phyloP scores from a whole-genome alignment of 2,797 vertebrate genomes.

The Denticeps clupeoides region DNA sequence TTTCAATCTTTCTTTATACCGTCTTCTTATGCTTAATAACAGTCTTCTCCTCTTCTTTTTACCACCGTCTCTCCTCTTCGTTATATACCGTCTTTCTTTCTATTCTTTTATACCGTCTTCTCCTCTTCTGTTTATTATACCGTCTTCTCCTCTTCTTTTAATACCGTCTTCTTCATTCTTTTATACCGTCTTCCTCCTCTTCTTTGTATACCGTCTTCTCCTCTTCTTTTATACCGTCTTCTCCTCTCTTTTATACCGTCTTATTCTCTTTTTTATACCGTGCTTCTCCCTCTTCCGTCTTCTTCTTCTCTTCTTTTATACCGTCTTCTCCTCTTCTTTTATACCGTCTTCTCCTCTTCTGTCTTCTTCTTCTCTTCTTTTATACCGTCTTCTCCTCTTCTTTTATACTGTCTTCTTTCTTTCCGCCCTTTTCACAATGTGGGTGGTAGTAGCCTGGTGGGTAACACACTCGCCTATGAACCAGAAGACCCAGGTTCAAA shows the following conservation, averaged over 20 bases:
- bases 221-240: conserved; percentile 1
- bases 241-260: conserved; percentile 8
- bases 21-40: background rate
- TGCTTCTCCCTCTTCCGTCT: background rate
- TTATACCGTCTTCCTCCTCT: conserved; percentile 14
- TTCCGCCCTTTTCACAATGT: background rate
- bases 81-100: background rate
- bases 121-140: too few relatives aligned
- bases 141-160: background rate
- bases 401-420: background rate
- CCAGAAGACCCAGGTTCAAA: too few relatives aligned
- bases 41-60: background rate
- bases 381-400: background rate
- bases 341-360: background rate
- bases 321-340: too few relatives aligned
- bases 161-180: background rate
- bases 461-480: too few relatives aligned
- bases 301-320: background rate
- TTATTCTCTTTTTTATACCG: background rate
- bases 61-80: background rate
- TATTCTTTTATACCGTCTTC: background rate
- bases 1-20: conserved; percentile 4
- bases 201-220: background rate
- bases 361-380: background rate
- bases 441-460: background rate